Evolutionary conservation across 2,888 invertebrate genomes (phyloP).

Genomic region (Orthonevra nobilis): DNA sequence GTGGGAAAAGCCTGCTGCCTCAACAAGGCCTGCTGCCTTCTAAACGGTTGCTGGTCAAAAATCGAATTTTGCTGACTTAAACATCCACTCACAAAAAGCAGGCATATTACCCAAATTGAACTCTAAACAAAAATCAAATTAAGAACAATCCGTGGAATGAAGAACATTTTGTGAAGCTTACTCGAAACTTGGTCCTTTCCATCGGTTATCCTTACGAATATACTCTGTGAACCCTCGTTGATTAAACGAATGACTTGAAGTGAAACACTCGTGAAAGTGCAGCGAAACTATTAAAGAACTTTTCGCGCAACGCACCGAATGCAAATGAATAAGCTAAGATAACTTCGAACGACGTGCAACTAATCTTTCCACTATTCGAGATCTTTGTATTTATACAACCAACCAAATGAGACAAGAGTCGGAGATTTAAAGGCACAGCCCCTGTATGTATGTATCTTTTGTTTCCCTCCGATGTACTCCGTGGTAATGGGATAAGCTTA

Average conservation of each 20-base stretch:
- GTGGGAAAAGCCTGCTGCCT: slow-evolving; percentile 71
- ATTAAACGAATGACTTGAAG: slow-evolving; percentile 47
- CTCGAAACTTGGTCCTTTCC: slow-evolving; percentile 72
- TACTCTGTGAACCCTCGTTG: slow-evolving; percentile 23
- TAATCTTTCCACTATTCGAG: slow-evolving; percentile 69
- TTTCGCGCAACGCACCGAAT: slow-evolving; percentile 61
- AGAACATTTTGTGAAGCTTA: slow-evolving; percentile 51
- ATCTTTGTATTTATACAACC: slow-evolving; percentile 72
- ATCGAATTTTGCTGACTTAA: slow-evolving; percentile 73
- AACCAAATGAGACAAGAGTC: slow-evolving; percentile 47
- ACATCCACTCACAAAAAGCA: slow-evolving; percentile 70
- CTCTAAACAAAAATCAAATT: slow-evolving; percentile 28
- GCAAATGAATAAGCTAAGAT: slow-evolving; percentile 61
- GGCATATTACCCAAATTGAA: slow-evolving; percentile 45
- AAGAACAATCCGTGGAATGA: not conserved
- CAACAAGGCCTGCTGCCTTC: slow-evolving; percentile 72
- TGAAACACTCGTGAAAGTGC: slow-evolving; percentile 43
- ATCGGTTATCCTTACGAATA: slow-evolving; percentile 32
- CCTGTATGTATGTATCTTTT: not conserved
- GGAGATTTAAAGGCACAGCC: slow-evolving; percentile 66
- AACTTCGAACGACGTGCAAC: slow-evolving; percentile 64
- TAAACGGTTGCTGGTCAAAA: slow-evolving; percentile 76
- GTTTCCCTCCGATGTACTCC: slow-evolving; percentile 21
- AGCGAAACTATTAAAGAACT: slow-evolving; percentile 56
- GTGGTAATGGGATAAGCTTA: slow-evolving; percentile 52